Percentiles rank a stretch among this genome's conserved stretches.
Evolutionary conservation across 2,888 invertebrate genomes (phyloP).

Genomic region (Rhingia campestris): DNA sequence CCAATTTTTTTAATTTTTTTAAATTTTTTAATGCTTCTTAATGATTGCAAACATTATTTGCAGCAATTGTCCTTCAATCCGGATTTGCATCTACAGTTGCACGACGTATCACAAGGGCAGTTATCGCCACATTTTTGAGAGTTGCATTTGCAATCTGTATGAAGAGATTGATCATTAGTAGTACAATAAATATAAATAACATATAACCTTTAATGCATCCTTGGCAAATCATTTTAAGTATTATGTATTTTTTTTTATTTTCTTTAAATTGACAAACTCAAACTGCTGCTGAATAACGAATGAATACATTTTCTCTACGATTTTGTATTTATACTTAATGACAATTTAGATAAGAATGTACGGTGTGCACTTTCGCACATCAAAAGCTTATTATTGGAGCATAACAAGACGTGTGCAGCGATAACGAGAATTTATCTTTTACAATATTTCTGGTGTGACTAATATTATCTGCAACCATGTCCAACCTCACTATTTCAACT

Average conservation of each 20-base stretch:
- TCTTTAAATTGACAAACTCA: neutral
- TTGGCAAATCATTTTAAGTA: constrained; percentile 30
- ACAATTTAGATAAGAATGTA: neutral
- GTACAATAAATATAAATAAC: neutral
- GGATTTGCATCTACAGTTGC: constrained; percentile 32
- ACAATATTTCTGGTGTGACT: neutral
- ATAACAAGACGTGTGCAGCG: constrained; percentile 17
- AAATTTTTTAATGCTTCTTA: neutral
- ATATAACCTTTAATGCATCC: constrained; percentile 25
- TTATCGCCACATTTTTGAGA: constrained; percentile 18
- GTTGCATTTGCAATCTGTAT: constrained; percentile 22
- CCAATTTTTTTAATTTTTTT: too few relatives aligned
- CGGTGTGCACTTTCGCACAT: constrained; percentile 43
- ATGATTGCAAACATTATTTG: neutral
- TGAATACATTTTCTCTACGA: neutral
- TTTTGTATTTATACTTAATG: constrained; percentile 1
- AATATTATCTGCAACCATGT: neutral
- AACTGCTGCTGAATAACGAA: neutral
- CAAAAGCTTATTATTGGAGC: neutral
- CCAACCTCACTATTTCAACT: neutral
- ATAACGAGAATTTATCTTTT: neutral
- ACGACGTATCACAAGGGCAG: constrained; percentile 28
- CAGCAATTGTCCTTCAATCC: constrained; percentile 24
- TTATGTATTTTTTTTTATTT: neutral
- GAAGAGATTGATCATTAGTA: neutral